Evolutionary conservation across 2,888 invertebrate species (phyloP).

Genomic region (Nomada goodeniana): DNA sequence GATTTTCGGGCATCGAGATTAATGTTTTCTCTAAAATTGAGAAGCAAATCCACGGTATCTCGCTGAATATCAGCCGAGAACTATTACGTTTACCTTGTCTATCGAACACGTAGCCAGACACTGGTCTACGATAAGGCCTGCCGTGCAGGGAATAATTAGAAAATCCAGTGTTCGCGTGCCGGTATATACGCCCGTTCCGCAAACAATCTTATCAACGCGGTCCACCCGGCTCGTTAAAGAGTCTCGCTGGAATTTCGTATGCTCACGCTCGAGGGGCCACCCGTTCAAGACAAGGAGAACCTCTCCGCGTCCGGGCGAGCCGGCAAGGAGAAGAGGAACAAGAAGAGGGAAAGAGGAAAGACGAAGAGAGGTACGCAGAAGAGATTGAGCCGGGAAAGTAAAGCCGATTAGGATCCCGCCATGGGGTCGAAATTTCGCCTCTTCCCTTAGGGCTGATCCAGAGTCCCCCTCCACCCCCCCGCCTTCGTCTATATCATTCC

Average conservation of each 20-base stretch:
- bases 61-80: slow-evolving; percentile 3
- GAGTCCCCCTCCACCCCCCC: slow-evolving; percentile 25
- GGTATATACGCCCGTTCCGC: slow-evolving; percentile 60
- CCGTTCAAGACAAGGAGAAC: slow-evolving; percentile 3
- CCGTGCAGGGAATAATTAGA: slow-evolving; percentile 60
- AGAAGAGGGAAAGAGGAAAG: slow-evolving; percentile 1
- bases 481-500: slow-evolving; percentile 12
- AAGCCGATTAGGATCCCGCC: slow-evolving; percentile 71
- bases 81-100: slow-evolving; percentile 40
- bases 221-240: slow-evolving; percentile 72
- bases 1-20: too few species aligned
- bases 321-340: not conserved
- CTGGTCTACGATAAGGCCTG: slow-evolving; percentile 37
- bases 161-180: slow-evolving; percentile 66
- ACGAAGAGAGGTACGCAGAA: slow-evolving; percentile 24
- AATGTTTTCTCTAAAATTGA: too few species aligned
- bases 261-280: slow-evolving; percentile 56
- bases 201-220: slow-evolving; percentile 72
- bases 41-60: not conserved
- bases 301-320: not conserved
- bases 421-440: slow-evolving; percentile 66
- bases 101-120: slow-evolving; percentile 40
- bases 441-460: slow-evolving; percentile 54
- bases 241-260: slow-evolving; percentile 68
- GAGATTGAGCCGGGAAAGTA: slow-evolving; percentile 57